Evolutionary conservation across 2,113 vertebrate genomes (phyloP), one percentile per base, ranked within the genome.

Genomic region (Microtus pennsylvanicus): DNA sequence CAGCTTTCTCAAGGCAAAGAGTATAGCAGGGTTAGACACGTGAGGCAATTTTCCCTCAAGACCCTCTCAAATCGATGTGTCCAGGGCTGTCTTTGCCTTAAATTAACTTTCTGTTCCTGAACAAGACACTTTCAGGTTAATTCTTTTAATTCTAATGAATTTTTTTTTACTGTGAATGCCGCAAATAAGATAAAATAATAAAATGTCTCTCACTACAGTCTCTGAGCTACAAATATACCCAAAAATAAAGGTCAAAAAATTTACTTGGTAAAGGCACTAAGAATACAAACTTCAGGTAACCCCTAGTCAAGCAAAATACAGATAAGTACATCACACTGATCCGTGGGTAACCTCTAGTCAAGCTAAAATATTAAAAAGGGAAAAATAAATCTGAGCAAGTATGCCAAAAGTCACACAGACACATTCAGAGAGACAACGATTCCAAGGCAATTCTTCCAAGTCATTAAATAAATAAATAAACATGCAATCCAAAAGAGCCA

Each of bases 381-480:
- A 91, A 81, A 82, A 85, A n/a, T 69, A 92, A 61, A 30, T 78
- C 2, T 80, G 58, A 94, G 28, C 7, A 69, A 76, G 21, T 21
- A 35, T 9, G 26, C 28, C 2, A 87, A 63, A 74, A 22, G 9
- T 90, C 65, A 85, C 22, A 5, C 22, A 2, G 42, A 76, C 24
- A 63, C 16, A 33, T n/a, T 82, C 4, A 17, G 17, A 30, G 5
- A 38, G 16, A 78, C 85, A 81, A 9, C 38, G 42, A 80, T 52
- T 58, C 63, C 30, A 69, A 2, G 67, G 22, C 16, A 91, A 8
- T 91, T 85, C 13, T 87, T 42, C 12, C 35, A 86, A 65, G 50
- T 88, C 42, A 82, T 26, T 85, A 70, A 94, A 69, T 11, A 63
- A 93, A 83, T 82, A 72, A 80, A 87, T 22, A 74, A 72, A 82